A percentile compares a stretch with the other conserved stretches of the same genome.
Evolutionary conservation across 2,888 invertebrate species (phyloP).

Genomic region (Ametastegia equiseti): DNA sequence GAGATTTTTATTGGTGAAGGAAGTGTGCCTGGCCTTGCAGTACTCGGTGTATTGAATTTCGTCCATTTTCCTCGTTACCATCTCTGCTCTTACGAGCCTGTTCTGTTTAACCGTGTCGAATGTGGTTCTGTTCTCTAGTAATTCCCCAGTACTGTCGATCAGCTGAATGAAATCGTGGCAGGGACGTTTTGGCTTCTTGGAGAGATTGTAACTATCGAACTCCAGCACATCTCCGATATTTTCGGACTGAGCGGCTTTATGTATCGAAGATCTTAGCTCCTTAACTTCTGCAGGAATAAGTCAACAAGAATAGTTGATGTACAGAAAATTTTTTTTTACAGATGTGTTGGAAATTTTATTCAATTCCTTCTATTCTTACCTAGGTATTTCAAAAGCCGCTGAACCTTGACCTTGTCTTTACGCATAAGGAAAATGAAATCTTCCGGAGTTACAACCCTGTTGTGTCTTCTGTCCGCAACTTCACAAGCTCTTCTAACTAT

Average conservation of each 20-base stretch:
- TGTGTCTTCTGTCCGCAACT: conserved; percentile 80
- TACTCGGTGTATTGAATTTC: conserved; percentile 83
- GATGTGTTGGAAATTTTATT: not conserved
- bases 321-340: not conserved
- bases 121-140: conserved; percentile 75
- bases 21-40: conserved; percentile 86
- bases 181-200: conserved; percentile 56
- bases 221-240: conserved; percentile 78
- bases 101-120: conserved; percentile 81
- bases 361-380: conserved; percentile 56
- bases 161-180: conserved; percentile 64
- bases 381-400: conserved; percentile 86
- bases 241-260: conserved; percentile 66
- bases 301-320: not conserved
- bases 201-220: conserved; percentile 77
- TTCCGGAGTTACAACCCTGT: conserved; percentile 78
- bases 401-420: conserved; percentile 87
- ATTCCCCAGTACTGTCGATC: conserved; percentile 73
- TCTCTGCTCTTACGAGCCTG: conserved; percentile 78
- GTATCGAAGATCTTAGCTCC: conserved; percentile 77
- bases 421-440: conserved; percentile 91
- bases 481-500: conserved; percentile 88
- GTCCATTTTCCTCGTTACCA: conserved; percentile 77
- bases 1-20: conserved; percentile 81
- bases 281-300: conserved; percentile 61